A percentile compares a stretch with the other conserved stretches of the same genome.
phyloP scores from a whole-genome alignment of 1,140 invertebrate species.

The Araneus ventricosus region DNA sequence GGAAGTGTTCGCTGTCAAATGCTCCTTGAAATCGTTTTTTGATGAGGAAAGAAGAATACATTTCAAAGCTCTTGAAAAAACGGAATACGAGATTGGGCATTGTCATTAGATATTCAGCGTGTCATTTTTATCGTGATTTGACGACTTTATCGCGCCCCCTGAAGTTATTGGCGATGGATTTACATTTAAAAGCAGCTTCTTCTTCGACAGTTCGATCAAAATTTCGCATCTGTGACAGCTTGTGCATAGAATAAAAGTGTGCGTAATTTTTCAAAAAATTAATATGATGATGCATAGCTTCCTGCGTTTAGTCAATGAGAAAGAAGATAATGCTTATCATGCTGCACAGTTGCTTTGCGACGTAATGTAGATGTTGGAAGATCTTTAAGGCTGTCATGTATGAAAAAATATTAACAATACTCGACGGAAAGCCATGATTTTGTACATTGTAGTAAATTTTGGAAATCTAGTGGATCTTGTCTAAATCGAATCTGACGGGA shows the following conservation, averaged over 20 bases:
- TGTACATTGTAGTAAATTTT: too few relatives aligned
- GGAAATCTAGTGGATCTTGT: too few relatives aligned
- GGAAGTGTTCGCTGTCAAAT: neutral
- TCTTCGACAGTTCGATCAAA: neutral
- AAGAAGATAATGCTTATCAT: too few relatives aligned
- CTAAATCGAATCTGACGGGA: too few relatives aligned
- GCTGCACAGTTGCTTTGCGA: too few relatives aligned
- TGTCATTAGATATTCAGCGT: constrained; percentile 9
- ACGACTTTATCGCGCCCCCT: neutral
- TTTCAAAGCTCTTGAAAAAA: neutral
- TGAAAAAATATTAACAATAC: too few relatives aligned
- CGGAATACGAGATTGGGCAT: neutral
- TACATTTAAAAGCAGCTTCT: neutral
- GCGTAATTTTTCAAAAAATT: neutral
- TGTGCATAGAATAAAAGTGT: neutral
- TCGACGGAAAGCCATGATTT: too few relatives aligned
- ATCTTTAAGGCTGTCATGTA: too few relatives aligned
- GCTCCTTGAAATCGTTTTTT: neutral
- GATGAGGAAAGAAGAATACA: neutral
- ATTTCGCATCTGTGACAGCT: neutral
- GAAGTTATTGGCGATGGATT: neutral
- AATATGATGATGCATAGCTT: neutral
- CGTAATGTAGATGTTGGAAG: too few relatives aligned
- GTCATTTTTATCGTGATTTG: constrained; percentile 6
- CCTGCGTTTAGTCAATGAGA: too few relatives aligned